phyloP scores from a whole-genome alignment of 2,797 vertebrate species.

The Platalea minor region DNA sequence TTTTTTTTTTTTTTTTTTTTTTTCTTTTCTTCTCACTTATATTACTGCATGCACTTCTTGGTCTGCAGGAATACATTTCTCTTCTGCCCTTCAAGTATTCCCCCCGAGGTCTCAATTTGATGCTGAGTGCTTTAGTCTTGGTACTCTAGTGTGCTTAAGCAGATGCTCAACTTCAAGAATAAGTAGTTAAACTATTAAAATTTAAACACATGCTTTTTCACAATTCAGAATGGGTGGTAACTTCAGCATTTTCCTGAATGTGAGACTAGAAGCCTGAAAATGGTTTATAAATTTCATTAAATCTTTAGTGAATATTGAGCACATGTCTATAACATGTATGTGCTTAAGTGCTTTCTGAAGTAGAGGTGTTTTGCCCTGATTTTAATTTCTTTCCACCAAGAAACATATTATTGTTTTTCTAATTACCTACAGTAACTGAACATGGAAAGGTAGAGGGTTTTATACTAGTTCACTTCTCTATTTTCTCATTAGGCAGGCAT shows the following conservation, averaged over 20 bases:
- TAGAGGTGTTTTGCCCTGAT: not conserved
- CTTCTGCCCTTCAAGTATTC: not conserved
- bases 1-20: not conserved
- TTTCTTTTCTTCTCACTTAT: not conserved
- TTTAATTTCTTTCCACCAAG: not conserved
- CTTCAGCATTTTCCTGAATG: not conserved
- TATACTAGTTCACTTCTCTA: not conserved
- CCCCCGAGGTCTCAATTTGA: not conserved
- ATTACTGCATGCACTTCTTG: not conserved
- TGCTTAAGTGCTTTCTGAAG: not conserved
- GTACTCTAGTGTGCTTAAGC: not conserved
- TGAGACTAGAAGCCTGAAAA: not conserved
- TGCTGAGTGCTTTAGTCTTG: not conserved
- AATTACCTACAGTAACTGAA: not conserved
- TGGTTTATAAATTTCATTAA: not conserved
- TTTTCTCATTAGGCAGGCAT: not conserved
- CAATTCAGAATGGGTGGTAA: not conserved
- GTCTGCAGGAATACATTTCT: not conserved
- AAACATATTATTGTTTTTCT: not conserved
- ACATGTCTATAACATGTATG: not conserved
- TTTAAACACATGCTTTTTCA: not conserved
- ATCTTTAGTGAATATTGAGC: not conserved
- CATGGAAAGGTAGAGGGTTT: not conserved
- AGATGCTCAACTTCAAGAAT: not conserved
- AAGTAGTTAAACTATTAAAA: not conserved